Evolutionary conservation across 2,113 vertebrate species (phyloP).

Genomic region (Myodes glareolus): DNA sequence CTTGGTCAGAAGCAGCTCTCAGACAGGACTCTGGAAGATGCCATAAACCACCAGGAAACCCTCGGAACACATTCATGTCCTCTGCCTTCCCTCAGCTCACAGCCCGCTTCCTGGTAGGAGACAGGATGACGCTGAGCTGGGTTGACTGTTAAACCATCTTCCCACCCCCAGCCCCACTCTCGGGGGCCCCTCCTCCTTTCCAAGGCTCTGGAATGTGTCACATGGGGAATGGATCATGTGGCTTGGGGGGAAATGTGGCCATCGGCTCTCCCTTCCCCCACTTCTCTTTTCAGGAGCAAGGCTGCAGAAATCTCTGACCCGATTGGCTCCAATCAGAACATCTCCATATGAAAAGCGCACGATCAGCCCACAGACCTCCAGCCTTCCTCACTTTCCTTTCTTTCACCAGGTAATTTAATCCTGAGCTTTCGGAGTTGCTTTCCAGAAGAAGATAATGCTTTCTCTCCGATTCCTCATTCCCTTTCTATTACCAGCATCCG

Average conservation of each 20-base stretch:
- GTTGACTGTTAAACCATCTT: constrained; percentile 73
- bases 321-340: constrained; percentile 75
- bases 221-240: constrained; percentile 82
- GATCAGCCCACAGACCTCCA: background rate
- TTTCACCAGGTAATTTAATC: constrained; percentile 1
- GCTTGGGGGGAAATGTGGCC: constrained; percentile 39
- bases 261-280: constrained; percentile 71
- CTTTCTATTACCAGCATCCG: background rate
- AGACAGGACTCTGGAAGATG: constrained; percentile 42
- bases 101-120: constrained; percentile 52
- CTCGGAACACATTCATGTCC: background rate
- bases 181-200: constrained; percentile 61
- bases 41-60: background rate
- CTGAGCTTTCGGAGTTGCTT: background rate
- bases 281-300: constrained; percentile 71
- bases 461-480: background rate
- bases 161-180: constrained; percentile 77
- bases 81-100: background rate
- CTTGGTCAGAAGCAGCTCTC: background rate
- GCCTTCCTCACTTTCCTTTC: background rate
- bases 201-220: constrained; percentile 76
- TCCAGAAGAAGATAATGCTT: background rate
- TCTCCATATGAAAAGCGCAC: constrained; percentile 76
- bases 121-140: constrained; percentile 73
- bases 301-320: constrained; percentile 61